Evolutionary conservation across 2,888 invertebrate genomes (phyloP).

Genomic region (Melinaea menophilus): DNA sequence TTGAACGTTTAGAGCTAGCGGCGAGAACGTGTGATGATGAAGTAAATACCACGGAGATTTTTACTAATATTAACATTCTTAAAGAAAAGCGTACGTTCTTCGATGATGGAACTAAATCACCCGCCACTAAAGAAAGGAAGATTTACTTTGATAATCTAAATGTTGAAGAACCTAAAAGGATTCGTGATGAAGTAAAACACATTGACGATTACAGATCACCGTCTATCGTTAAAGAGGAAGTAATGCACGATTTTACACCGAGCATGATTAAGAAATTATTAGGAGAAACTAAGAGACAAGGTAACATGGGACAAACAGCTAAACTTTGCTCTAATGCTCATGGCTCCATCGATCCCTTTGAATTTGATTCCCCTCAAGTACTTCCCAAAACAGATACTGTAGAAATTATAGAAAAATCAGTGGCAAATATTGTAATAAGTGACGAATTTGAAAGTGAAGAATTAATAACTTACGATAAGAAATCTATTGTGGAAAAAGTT

Average conservation of each 20-base stretch:
- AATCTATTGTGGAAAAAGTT: neutral
- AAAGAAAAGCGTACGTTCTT: constrained; percentile 51
- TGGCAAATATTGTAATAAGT: constrained; percentile 40
- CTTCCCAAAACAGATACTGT: constrained; percentile 16
- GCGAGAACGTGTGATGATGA: constrained; percentile 35
- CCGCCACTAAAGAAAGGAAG: constrained; percentile 23
- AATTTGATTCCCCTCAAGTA: constrained; percentile 38
- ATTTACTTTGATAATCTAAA: constrained; percentile 49
- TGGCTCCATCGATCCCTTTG: constrained; percentile 59
- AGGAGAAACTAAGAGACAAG: constrained; percentile 51
- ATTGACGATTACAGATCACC: constrained; percentile 48
- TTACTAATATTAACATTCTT: constrained; percentile 41
- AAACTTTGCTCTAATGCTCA: constrained; percentile 44
- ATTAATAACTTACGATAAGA: constrained; percentile 11
- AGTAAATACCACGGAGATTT: constrained; percentile 30
- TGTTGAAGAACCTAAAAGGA: constrained; percentile 14
- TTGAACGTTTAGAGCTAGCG: constrained; percentile 56
- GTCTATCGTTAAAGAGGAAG: constrained; percentile 56
- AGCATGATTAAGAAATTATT: constrained; percentile 55
- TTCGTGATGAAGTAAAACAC: constrained; percentile 28
- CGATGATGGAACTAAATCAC: constrained; percentile 34
- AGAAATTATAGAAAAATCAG: constrained; percentile 39
- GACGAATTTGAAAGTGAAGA: constrained; percentile 29
- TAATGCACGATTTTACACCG: constrained; percentile 44
- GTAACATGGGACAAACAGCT: constrained; percentile 39